Base-by-base conservation (phyloP, 1,140 invertebrate species). In the Wiebesia pumilae region DNA sequence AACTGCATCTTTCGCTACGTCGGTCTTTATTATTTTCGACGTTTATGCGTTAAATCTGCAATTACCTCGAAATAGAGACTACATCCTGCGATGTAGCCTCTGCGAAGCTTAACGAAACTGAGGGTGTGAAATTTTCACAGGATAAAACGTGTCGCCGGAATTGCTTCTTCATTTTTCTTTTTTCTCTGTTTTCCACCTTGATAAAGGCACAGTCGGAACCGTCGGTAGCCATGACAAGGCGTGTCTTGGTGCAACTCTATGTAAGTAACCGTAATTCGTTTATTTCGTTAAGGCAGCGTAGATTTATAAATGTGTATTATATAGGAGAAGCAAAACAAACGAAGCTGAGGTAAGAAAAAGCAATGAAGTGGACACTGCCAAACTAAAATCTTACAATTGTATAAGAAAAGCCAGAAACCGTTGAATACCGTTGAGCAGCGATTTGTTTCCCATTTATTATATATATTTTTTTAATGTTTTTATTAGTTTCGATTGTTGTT, bases 311-410 rank as follows among this genome's bases (percentile, higher is more conserved):
- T 85, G 54, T 79, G 80, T 80, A 80, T 80, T 54, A 51, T 40
- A 35, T 85, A 54, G 1, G 47, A 69, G 51, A 27, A 38, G 73
- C n/a, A 69, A 69, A 83, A 67, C 40, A 47, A 14, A 67, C 67
- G 30, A 79, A 83, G n/a, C 21, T 80, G 77, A 80, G 16, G 51
- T 43, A 47, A 65, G 24, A 67, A 81, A 81, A 35, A 83, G 71
- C 86, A 84, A 88, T 80, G 58, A 81, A 90, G 88, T 89, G 84
- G 84, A 90, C 91, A 92, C 91, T 92, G 91, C 91, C 91, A 91
- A 92, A 90, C 89, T 81, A 62, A 47, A 62, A 86, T 62, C 58
- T 33, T 79, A 85, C 33, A 38, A 24, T 83, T 83, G 7, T 19
- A 33, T 83, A 35, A 40, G 24, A n/a, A 54, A 35, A 85, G 43